A percentile compares a stretch with the other conserved stretches of the same genome.
Evolutionary conservation across 1,140 invertebrate species (phyloP).

Genomic region (Plectrocnemia conspersa): DNA sequence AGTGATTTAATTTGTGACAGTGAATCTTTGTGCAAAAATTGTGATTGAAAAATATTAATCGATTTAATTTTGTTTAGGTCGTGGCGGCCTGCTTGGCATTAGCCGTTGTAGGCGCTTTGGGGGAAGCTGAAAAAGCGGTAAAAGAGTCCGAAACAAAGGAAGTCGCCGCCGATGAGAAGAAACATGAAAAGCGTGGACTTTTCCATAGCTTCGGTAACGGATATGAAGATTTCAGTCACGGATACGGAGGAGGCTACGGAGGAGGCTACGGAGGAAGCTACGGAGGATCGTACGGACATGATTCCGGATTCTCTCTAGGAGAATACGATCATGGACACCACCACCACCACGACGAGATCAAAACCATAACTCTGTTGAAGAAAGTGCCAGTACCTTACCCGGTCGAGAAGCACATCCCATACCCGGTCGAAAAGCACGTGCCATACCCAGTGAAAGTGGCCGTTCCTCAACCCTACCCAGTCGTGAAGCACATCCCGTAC

Average conservation of each 20-base stretch:
- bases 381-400: slow-evolving; percentile 63
- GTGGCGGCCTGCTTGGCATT: slow-evolving; percentile 54
- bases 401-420: slow-evolving; percentile 58
- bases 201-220: slow-evolving; percentile 51
- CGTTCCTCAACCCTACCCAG: slow-evolving; percentile 61
- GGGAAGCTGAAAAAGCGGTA: slow-evolving; percentile 45
- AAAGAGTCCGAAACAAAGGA: slow-evolving; percentile 50
- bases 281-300: slow-evolving; percentile 39
- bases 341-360: slow-evolving; percentile 49
- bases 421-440: slow-evolving; percentile 53
- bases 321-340: slow-evolving; percentile 38
- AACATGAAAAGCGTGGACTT: slow-evolving; percentile 68
- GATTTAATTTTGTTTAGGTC: slow-evolving; percentile 41
- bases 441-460: slow-evolving; percentile 51
- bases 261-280: slow-evolving; percentile 35
- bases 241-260: slow-evolving; percentile 35
- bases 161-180: slow-evolving; percentile 56
- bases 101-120: slow-evolving; percentile 51
- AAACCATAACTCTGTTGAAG: slow-evolving; percentile 48
- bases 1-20: no score
- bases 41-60: neutral
- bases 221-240: slow-evolving; percentile 36
- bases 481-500: slow-evolving; percentile 62
- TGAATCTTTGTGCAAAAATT: slow-evolving; percentile 1
- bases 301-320: slow-evolving; percentile 32